phyloP scores from a whole-genome alignment of 2,888 invertebrate species.

The Linnaemya tessellans region DNA sequence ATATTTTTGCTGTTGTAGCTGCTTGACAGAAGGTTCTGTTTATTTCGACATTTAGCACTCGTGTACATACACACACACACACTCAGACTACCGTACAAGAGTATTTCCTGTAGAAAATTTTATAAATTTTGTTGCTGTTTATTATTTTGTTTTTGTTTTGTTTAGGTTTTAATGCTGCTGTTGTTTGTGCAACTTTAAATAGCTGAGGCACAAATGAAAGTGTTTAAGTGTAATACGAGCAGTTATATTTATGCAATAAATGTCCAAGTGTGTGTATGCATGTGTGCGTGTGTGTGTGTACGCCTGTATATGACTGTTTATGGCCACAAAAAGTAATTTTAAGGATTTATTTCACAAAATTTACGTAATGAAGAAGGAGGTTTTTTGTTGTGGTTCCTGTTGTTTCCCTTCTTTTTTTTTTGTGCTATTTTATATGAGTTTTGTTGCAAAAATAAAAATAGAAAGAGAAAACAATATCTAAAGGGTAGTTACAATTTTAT shows the following conservation, averaged over 20 bases:
- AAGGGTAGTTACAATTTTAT: constrained; percentile 70
- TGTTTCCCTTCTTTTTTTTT: background rate
- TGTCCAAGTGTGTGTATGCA: background rate
- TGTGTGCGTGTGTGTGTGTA: constrained; percentile 5
- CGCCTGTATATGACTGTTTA: constrained; percentile 57
- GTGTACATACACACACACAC: background rate
- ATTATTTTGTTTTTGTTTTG: constrained; percentile 18
- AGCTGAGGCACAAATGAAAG: constrained; percentile 63
- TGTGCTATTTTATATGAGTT: constrained; percentile 1
- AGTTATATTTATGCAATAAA: constrained; percentile 21
- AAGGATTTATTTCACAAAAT: constrained; percentile 71
- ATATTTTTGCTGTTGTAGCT: constrained; percentile 34
- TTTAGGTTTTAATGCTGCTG: constrained; percentile 3
- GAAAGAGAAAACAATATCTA: constrained; percentile 37
- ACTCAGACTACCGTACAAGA: background rate
- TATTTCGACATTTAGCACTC: constrained; percentile 54
- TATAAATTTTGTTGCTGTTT: constrained; percentile 53
- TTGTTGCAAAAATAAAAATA: background rate
- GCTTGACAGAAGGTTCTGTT: constrained; percentile 53
- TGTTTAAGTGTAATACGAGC: constrained; percentile 54
- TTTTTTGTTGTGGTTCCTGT: constrained; percentile 28
- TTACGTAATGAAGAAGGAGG: constrained; percentile 70
- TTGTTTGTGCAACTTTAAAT: constrained; percentile 59
- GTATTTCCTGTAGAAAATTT: constrained; percentile 34
- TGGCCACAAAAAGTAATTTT: constrained; percentile 71